Conservation (phyloP, 2,888 invertebrate genomes). For the Mimachlamys varia region DNA sequence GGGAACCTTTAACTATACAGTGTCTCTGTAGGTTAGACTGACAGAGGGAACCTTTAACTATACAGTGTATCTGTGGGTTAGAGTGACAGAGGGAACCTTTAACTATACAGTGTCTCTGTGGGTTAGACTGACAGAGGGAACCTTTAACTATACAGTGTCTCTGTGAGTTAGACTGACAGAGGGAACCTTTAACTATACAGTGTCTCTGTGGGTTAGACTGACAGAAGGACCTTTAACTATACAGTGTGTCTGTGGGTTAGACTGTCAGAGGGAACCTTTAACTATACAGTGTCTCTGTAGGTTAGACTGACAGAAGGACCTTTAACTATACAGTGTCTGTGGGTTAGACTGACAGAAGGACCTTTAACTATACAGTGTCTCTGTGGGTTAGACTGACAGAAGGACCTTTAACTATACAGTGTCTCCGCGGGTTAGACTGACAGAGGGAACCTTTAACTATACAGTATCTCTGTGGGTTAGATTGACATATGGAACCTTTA, state of each 20-base stretch:
- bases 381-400: not conserved
- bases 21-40: not conserved
- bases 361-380: not conserved
- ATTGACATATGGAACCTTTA: not conserved
- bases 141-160: not conserved
- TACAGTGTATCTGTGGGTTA: not conserved
- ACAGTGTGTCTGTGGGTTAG: not conserved
- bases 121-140: not conserved
- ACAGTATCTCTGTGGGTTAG: not conserved
- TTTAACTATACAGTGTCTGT: not conserved
- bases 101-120: not conserved
- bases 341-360: not conserved
- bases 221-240: not conserved
- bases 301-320: not conserved
- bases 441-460: not conserved
- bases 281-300: not conserved
- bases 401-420: not conserved
- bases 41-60: not conserved
- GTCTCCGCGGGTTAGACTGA: not conserved
- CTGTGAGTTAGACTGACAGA: not conserved
- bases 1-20: not conserved
- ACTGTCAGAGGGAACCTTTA: not conserved
- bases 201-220: not conserved
- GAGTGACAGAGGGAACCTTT: not conserved
- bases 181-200: not conserved